These are phyloP conservation scores for Sparus aurata DNA, from an alignment of 2,797 vertebrate genomes.

Conservation along the genomic window DNA sequence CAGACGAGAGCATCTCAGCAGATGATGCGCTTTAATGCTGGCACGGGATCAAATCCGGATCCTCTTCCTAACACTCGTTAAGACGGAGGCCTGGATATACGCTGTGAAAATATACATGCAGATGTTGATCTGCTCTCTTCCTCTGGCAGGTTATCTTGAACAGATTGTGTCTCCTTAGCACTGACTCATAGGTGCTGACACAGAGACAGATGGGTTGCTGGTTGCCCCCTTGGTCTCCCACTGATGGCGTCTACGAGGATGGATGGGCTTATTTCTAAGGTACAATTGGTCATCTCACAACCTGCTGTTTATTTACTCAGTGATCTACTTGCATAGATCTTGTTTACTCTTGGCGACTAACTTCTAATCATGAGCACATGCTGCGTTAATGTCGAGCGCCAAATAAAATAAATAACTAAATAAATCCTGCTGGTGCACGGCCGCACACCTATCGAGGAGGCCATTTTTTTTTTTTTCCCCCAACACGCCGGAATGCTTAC, in stretches of 20 bases:
- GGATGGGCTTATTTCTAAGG: constrained; percentile 77
- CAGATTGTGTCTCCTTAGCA: constrained; percentile 77
- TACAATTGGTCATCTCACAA: constrained; percentile 74
- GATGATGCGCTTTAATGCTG: constrained; percentile 85
- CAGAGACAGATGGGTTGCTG: constrained; percentile 79
- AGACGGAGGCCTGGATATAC: constrained; percentile 57
- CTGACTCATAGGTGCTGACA: constrained; percentile 80
- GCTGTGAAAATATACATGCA: constrained; percentile 77
- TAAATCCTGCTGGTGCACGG: not conserved
- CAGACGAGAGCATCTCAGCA: constrained; percentile 76
- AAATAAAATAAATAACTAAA: too few relatives aligned
- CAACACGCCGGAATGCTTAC: constrained; percentile 29
- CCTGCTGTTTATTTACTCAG: constrained; percentile 61
- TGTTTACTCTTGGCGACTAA: constrained; percentile 66
- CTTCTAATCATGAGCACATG: constrained; percentile 77
- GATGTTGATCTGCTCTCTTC: constrained; percentile 80
- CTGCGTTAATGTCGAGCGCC: constrained; percentile 42
- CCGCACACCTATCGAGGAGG: not conserved
- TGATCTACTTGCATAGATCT: constrained; percentile 50
- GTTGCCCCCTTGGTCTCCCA: constrained; percentile 68
- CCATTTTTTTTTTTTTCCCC: not conserved
- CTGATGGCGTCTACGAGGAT: constrained; percentile 73
- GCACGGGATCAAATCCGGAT: constrained; percentile 77
- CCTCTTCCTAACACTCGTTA: constrained; percentile 75
- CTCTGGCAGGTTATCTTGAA: constrained; percentile 73